Percentiles rank a stretch among this genome's conserved stretches.
These are phyloP conservation scores for Collichthys lucidus DNA, from an alignment of 2,113 vertebrate genomes.

Conservation along the genomic window DNA sequence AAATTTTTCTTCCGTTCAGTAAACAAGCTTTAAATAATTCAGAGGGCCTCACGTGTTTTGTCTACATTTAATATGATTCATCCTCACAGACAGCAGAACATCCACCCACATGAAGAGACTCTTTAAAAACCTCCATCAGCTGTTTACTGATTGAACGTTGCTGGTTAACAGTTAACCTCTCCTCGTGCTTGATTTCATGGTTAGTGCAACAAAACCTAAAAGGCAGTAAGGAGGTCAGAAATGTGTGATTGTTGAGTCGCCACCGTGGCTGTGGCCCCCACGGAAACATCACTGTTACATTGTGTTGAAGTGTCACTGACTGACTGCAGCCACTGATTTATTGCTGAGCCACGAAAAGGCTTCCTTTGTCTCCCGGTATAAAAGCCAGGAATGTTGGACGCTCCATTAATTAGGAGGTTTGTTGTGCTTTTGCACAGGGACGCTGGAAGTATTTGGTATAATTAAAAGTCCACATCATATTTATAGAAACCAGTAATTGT, in stretches of 20 bases:
- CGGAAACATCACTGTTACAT: constrained; percentile 63
- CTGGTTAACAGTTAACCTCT: constrained; percentile 73
- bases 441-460: constrained; percentile 63
- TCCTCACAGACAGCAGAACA: not conserved
- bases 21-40: constrained; percentile 26
- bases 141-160: not conserved
- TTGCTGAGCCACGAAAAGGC: constrained; percentile 64
- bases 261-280: constrained; percentile 24
- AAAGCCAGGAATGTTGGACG: constrained; percentile 81
- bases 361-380: constrained; percentile 72
- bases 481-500: too few species aligned
- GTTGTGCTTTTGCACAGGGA: constrained; percentile 63
- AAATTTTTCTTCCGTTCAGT: constrained; percentile 8
- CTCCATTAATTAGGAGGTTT: constrained; percentile 77
- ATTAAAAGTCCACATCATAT: constrained; percentile 61
- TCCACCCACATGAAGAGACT: not conserved
- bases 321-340: constrained; percentile 80
- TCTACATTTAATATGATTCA: not conserved
- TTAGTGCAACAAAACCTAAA: constrained; percentile 36
- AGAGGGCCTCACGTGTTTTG: not conserved
- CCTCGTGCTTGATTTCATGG: constrained; percentile 52
- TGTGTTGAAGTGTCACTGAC: constrained; percentile 66
- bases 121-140: not conserved
- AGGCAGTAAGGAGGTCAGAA: constrained; percentile 56
- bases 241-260: constrained; percentile 43